Evolutionary conservation across 2,888 invertebrate species (phyloP).

Genomic region (Cryptus armator): DNA sequence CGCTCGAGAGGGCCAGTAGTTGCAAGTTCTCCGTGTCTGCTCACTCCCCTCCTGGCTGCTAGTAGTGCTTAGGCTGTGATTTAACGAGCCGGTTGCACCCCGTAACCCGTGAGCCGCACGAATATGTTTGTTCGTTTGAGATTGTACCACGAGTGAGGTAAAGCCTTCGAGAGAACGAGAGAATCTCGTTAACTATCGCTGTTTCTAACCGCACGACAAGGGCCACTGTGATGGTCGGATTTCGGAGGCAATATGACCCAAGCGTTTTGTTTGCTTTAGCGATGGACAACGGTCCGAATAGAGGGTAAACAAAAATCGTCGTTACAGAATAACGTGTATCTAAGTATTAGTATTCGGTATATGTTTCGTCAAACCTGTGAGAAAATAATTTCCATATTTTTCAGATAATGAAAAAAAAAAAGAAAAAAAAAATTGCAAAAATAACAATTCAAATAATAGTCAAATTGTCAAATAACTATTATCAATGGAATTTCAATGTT

Average conservation of each 20-base stretch:
- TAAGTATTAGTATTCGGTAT: constrained; percentile 15
- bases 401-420: too few species aligned
- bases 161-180: constrained; percentile 5
- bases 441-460: too few species aligned
- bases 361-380: background rate
- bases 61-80: constrained; percentile 61
- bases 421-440: too few species aligned
- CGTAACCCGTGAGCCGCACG: constrained; percentile 53
- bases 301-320: constrained; percentile 51
- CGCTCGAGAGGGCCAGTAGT: background rate
- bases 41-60: constrained; percentile 50
- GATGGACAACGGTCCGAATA: constrained; percentile 11
- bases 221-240: constrained; percentile 26
- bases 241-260: constrained; percentile 33
- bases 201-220: constrained; percentile 32
- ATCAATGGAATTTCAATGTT: too few species aligned
- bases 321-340: constrained; percentile 21
- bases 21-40: constrained; percentile 49
- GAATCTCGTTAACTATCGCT: constrained; percentile 62
- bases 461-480: too few species aligned
- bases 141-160: constrained; percentile 51
- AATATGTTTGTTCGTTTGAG: constrained; percentile 64
- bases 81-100: constrained; percentile 64
- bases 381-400: too few species aligned
- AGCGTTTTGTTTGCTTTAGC: constrained; percentile 14